These are phyloP conservation scores for Nomada ruficornis DNA, from an alignment of 2,888 invertebrate species.

Conservation along the genomic window DNA sequence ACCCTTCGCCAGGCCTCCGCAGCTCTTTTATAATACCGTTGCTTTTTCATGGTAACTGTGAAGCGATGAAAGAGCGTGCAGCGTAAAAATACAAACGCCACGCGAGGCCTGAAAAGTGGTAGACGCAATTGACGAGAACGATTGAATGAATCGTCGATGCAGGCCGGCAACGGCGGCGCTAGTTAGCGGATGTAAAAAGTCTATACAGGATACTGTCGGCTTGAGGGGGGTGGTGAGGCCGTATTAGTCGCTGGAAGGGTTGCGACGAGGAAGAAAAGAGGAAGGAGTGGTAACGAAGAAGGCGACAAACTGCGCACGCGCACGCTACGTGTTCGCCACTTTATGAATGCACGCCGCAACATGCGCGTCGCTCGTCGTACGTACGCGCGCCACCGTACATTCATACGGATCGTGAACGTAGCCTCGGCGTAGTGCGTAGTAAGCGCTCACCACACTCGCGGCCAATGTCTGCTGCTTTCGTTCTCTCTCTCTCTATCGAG, in stretches of 20 bases:
- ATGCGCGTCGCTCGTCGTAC: slow-evolving; percentile 64
- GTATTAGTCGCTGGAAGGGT: slow-evolving; percentile 58
- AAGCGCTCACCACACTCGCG: slow-evolving; percentile 57
- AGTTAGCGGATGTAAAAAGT: slow-evolving; percentile 66
- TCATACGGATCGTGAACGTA: slow-evolving; percentile 69
- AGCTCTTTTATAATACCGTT: not conserved
- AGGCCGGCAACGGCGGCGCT: slow-evolving; percentile 61
- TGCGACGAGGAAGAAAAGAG: slow-evolving; percentile 61
- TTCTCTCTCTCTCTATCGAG: not conserved
- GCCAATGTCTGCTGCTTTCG: slow-evolving; percentile 46
- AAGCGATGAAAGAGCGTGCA: not conserved
- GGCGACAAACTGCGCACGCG: slow-evolving; percentile 72
- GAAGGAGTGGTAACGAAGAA: slow-evolving; percentile 62
- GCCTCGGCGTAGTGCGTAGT: slow-evolving; percentile 66
- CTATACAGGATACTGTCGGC: slow-evolving; percentile 42
- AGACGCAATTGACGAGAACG: slow-evolving; percentile 15
- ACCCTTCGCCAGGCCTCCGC: no score
- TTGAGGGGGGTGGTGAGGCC: slow-evolving; percentile 14
- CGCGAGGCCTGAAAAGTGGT: not conserved
- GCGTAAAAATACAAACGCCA: slow-evolving; percentile 3
- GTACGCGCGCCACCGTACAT: slow-evolving; percentile 66
- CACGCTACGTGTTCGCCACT: slow-evolving; percentile 78
- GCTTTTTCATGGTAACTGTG: not conserved
- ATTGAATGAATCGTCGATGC: slow-evolving; percentile 42
- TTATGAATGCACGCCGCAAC: slow-evolving; percentile 79